Base-by-base conservation (phyloP, 1,140 invertebrate species). In the Colletes latitarsis region DNA sequence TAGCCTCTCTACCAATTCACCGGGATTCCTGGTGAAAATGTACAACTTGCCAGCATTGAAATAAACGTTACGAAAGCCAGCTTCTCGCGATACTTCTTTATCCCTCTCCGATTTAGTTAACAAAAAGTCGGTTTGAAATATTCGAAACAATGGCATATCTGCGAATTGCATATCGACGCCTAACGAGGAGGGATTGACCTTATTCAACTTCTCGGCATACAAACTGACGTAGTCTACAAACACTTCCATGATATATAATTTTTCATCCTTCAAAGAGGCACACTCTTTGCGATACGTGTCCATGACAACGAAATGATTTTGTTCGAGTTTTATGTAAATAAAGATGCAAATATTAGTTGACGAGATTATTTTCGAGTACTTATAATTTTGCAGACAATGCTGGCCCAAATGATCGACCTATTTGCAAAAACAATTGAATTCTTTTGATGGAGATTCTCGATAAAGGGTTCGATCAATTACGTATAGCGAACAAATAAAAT, bases 111-210 rank as follows among this genome's bases (percentile, higher is more conserved):
- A 39, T 58, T 71, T 83, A 1, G 77, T 81, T 19, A 80, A 9
- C 1, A 41, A 8, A 0, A 81, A 75, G 0, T 30, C 17, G n/a
- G 17, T 66, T 75, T 83, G 82, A 53, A 75, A 80, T 10, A 83
- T 81, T 53, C 82, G 63, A 76, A 74, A 81, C 58, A 83, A 39
- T 12, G 82, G 82, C 19, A 83, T 70, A 12, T 83, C 82, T 12
- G 63, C 52, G 17, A 83, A 76, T 66, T 83, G 68, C 15, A 83
- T 3, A 71, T 83, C 82, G 8, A 83, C 66, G 6, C 77, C 82
- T 10, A 83, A n/a, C 6, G 30, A 17, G 6, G 39, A 17, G 0
- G 58, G 41, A 1, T 60, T 17, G 12, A 72, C 57, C n/a, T 62
- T 80, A 0, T 62, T 43, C 46, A 75, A 46, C 41, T 71, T 80